Conservation (phyloP, 1,140 invertebrate species). For the Pseudomyrmex flavicornis region DNA sequence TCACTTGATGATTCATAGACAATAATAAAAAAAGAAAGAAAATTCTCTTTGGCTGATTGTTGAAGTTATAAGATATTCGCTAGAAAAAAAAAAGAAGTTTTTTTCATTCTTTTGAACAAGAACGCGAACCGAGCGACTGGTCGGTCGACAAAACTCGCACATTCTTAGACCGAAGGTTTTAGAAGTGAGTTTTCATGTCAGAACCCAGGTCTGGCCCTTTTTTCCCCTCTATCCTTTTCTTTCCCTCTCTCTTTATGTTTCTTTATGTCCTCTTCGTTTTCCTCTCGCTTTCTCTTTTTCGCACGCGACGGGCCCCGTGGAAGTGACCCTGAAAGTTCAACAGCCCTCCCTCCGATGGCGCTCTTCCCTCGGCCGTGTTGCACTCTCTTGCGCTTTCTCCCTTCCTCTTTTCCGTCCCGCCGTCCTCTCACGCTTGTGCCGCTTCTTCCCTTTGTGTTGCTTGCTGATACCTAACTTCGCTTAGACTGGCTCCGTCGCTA, state of each 20-base stretch:
- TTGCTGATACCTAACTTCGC: constrained; percentile 76
- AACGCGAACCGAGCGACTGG: constrained; percentile 57
- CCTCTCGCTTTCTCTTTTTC: constrained; percentile 60
- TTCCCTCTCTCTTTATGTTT: background rate
- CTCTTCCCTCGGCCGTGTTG: constrained; percentile 50
- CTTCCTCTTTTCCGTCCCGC: constrained; percentile 5
- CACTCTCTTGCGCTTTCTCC: constrained; percentile 33
- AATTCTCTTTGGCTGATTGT: too few relatives aligned
- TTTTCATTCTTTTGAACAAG: too few relatives aligned
- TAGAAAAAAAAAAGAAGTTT: too few relatives aligned
- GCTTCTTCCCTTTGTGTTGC: constrained; percentile 73
- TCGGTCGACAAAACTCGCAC: constrained; percentile 58
- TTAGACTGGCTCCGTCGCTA: constrained; percentile 66
- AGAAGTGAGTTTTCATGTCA: constrained; percentile 78
- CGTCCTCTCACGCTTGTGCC: constrained; percentile 60
- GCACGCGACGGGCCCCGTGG: constrained; percentile 62
- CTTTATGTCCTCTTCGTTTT: constrained; percentile 5
- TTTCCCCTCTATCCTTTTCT: background rate
- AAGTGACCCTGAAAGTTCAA: constrained; percentile 84
- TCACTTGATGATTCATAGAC: too few relatives aligned
- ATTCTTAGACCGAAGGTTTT: constrained; percentile 66
- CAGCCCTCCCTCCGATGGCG: constrained; percentile 79
- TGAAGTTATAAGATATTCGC: too few relatives aligned
- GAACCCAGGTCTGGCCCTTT: background rate
- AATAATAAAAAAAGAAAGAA: too few relatives aligned